Percentiles rank a stretch among this genome's conserved stretches.
phyloP scores from a whole-genome alignment of 2,113 vertebrate genomes.

The Pseudorectes ferrugineus region DNA sequence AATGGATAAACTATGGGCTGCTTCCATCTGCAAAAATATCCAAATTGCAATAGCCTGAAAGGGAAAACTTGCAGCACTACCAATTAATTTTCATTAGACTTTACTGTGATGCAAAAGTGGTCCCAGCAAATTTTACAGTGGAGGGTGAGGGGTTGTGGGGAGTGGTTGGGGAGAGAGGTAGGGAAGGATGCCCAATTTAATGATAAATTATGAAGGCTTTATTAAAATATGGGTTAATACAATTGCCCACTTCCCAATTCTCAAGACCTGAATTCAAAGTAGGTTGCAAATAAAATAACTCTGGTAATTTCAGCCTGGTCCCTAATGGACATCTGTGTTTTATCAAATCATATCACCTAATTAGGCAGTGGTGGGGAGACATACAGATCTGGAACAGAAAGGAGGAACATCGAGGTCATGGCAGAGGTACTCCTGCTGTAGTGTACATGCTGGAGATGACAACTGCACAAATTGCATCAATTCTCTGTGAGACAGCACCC shows the following conservation, averaged over 20 bases:
- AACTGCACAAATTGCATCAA: not conserved
- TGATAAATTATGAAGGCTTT: slow-evolving; percentile 1
- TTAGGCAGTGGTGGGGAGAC: not conserved
- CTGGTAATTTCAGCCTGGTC: slow-evolving; percentile 3
- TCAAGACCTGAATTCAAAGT: slow-evolving; percentile 3
- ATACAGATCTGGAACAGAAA: not conserved
- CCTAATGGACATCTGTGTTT: not conserved
- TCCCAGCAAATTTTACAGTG: not conserved
- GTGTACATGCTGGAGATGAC: not conserved
- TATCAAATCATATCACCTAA: not conserved
- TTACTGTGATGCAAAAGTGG: not conserved
- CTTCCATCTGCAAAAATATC: not conserved
- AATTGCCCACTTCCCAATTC: not conserved
- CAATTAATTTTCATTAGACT: slow-evolving; percentile 28
- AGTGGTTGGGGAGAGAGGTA: not conserved
- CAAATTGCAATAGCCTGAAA: not conserved
- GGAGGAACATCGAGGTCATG: not conserved
- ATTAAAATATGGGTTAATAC: not conserved
- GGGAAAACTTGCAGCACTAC: not conserved
- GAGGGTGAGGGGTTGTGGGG: not conserved
- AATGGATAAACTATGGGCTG: not conserved
- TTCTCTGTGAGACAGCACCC: not conserved
- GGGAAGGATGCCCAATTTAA: not conserved
- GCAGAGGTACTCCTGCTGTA: not conserved
- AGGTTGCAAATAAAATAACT: slow-evolving; percentile 1